Evolutionary conservation across 2,797 vertebrate species (phyloP), one percentile per base, ranked within the genome.

Genomic region (Cryptoprocta ferox): DNA sequence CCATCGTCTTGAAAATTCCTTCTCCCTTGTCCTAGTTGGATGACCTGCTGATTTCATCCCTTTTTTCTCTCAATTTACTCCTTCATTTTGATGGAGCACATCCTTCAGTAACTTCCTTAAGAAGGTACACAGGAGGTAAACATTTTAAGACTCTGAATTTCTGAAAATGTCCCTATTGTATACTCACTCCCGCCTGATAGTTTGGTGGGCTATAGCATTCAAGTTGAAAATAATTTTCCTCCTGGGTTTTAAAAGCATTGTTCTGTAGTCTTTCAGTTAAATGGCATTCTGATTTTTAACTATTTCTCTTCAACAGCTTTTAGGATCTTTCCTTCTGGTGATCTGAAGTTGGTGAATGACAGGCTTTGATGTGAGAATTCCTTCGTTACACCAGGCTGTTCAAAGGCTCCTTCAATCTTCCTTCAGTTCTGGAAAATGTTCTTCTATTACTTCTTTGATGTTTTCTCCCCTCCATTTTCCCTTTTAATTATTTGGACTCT

Each of bases 331-430:
- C 14, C 86, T 94, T 76, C 82, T 86, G 63, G 28, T 39, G 42
- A 89, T 59, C n/a, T 63, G 56, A 94, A 80, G 35, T 94, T 56
- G 35, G 8, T n/a, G 21, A 53, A 4, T 59, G 86, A 32, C 48
- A 80, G 68, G 35, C 75, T 93, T 92, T 35, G 50, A 59, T 56
- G 70, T 50, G 42, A 97, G 48, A 89, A 89, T 48, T 63, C 37
- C 85, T 83, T 86, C 76, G 37, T 86, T 48, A 21, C 3, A 3
- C 75, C 37, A 30, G 39, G 32, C 45, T 92, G 76, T 94, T 78
- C 18, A 66, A 89, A 93, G 63, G 3, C 28, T 16, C 56, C 32
- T 83, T 91, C 63, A 19, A 14, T 53, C 66, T 81, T 81, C 26
- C 32, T 76, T 53, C 53, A 45, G 42, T 90, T 75, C 42, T 28